Conservation (phyloP, 2,797 vertebrate species). For the Argyrosomus regius region DNA sequence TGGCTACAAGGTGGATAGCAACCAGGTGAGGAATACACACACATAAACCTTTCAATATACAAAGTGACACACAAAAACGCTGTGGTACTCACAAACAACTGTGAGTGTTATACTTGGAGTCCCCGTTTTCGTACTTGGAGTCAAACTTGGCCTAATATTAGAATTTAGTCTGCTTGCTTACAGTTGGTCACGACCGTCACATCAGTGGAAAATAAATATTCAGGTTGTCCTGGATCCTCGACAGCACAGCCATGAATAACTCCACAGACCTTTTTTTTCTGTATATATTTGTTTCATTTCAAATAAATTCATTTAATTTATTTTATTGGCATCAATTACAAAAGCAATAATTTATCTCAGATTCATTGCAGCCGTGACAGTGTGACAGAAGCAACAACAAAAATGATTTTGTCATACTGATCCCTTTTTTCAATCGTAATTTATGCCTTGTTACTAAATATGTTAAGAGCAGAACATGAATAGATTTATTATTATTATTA, state of each 20-base stretch:
- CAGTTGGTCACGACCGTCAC: conserved; percentile 15
- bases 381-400: too few species aligned
- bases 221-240: not conserved
- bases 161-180: conserved; percentile 14
- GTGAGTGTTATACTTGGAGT: conserved; percentile 3
- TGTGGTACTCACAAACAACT: conserved; percentile 10
- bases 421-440: too few species aligned
- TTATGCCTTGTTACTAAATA: too few species aligned
- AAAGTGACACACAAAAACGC: not conserved
- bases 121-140: conserved; percentile 11
- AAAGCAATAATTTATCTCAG: not conserved
- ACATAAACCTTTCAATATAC: not conserved
- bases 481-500: not conserved
- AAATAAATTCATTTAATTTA: not conserved
- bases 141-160: conserved; percentile 27
- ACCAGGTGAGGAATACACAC: conserved; percentile 85
- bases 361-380: too few species aligned
- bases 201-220: conserved; percentile 25
- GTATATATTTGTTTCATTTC: not conserved
- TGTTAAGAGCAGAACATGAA: too few species aligned
- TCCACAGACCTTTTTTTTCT: not conserved
- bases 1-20: conserved; percentile 95
- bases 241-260: conserved; percentile 9
- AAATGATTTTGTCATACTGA: too few species aligned
- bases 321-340: not conserved